A percentile compares a stretch with the other conserved stretches of the same genome.
Conservation (phyloP, 2,797 vertebrate genomes). For the Tympanoctomys barrerae region DNA sequence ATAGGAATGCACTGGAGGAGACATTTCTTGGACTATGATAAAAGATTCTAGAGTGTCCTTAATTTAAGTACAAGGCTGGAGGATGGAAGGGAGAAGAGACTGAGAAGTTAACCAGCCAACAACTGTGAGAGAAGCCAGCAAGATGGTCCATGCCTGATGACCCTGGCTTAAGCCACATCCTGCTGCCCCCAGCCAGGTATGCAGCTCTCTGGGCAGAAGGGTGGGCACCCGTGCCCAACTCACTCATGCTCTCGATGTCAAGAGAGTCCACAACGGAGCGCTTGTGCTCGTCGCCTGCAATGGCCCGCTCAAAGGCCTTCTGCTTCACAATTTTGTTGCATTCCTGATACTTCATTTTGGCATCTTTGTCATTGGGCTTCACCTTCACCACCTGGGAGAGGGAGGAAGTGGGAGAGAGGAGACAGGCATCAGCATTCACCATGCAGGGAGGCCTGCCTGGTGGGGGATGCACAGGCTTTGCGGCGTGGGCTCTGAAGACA, state of each 20-base stretch:
- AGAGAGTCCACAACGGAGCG: conserved; percentile 96
- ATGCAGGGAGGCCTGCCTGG: rapidly evolving
- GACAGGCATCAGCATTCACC: not conserved
- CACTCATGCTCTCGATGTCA: conserved; percentile 98
- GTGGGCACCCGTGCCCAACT: conserved; percentile 62
- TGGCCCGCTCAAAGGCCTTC: conserved; percentile 97
- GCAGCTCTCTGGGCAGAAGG: rapidly evolving
- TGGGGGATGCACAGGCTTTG: not conserved
- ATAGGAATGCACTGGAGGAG: not conserved
- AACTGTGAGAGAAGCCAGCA: not conserved
- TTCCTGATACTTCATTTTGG: conserved; percentile 97
- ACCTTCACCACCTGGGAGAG: conserved; percentile 93
- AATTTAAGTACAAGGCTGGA: not conserved
- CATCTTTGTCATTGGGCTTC: conserved; percentile 96
- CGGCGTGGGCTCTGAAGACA: rapidly evolving
- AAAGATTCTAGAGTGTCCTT: not conserved
- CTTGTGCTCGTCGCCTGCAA: conserved; percentile 94
- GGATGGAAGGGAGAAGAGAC: not conserved
- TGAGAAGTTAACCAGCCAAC: not conserved
- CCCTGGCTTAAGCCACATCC: too few species aligned
- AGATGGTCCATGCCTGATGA: too few species aligned
- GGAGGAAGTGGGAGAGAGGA: not conserved
- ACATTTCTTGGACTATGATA: not conserved
- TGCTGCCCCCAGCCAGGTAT: too few species aligned
- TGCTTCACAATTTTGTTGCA: conserved; percentile 97